Base-by-base conservation (phyloP, 2,888 invertebrate species). In the Leucoptera coffeella region DNA sequence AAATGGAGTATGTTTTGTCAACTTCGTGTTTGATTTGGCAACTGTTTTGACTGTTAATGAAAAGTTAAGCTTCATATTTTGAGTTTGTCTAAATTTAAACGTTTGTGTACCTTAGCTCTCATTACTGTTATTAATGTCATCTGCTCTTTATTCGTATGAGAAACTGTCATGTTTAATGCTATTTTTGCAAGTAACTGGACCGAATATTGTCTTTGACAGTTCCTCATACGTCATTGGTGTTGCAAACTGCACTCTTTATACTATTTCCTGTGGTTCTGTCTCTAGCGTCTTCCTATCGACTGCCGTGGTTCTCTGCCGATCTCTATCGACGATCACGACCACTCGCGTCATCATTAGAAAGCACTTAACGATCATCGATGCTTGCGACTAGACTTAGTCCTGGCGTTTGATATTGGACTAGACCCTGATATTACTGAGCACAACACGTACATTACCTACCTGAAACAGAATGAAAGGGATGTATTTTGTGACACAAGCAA, bases 231-330 rank as follows among this genome's bases (percentile, higher is more conserved):
- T 45, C 42, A 55, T 67, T 65, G 64, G 69, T 69, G 67, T 69
- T 69, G 69, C 69, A 69, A 69, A 69, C 57, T 69, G 69, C 69
- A 65, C 67, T 69, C 69, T 69, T 67, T 69, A 67, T 45, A n/a
- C n/a, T n/a, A n/a, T 62, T 50, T 65, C 55, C 56, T 69, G 56
- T 61, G 60, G 55, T 60, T 58, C 64, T 62, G 58, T 67, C 59
- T 61, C 64, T 60, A 65, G 62, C 56, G 53, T 59, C 59, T 55
- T 56, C 54, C 53, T 45, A 54, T 51, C 53, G 56, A 56, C 55
- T 56, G 22, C 29, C n/a, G 57, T 57, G 60, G 57, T 57, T 56
- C 45, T 54, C 47, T 55, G 55, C 54, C 59, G 47, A 50, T 43
- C 49, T 52, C 49, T 52, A 46, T 47, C 47, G 19, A 23, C 28